Conservation (phyloP, 2,888 invertebrate species). For the Argyresthia albistria region DNA sequence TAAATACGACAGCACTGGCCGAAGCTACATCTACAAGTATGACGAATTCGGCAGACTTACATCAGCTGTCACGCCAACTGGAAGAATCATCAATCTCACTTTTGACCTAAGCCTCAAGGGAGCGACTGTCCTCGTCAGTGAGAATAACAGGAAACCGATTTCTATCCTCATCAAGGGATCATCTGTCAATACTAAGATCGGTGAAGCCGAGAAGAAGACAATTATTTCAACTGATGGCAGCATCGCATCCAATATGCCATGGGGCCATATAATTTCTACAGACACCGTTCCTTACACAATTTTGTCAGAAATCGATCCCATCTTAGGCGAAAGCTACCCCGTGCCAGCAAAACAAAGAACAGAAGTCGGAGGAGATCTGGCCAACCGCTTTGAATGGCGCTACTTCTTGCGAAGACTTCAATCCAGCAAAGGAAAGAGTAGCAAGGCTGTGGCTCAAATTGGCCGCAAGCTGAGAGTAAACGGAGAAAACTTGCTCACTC, state of each 20-base stretch:
- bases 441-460: slow-evolving; percentile 84
- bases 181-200: slow-evolving; percentile 85
- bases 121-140: slow-evolving; percentile 87
- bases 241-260: slow-evolving; percentile 84
- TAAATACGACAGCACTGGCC: slow-evolving; percentile 90
- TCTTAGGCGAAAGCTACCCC: slow-evolving; percentile 92
- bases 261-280: slow-evolving; percentile 90
- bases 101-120: slow-evolving; percentile 94
- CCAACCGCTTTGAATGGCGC: slow-evolving; percentile 96
- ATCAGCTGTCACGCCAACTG: slow-evolving; percentile 95
- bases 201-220: slow-evolving; percentile 87
- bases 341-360: slow-evolving; percentile 92
- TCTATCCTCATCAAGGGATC: slow-evolving; percentile 91
- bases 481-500: slow-evolving; percentile 90
- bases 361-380: slow-evolving; percentile 90
- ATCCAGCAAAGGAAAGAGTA: slow-evolving; percentile 72
- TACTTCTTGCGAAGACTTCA: slow-evolving; percentile 88
- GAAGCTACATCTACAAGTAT: slow-evolving; percentile 94
- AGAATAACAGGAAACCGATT: slow-evolving; percentile 86
- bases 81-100: slow-evolving; percentile 88
- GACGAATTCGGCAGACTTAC: slow-evolving; percentile 95
- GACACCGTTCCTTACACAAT: slow-evolving; percentile 94
- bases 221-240: slow-evolving; percentile 87
- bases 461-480: slow-evolving; percentile 90
- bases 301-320: slow-evolving; percentile 88